A percentile compares a stretch with the other conserved stretches of the same genome.
Evolutionary conservation across 2,888 invertebrate genomes (phyloP).

Genomic region (Cryptus armator): DNA sequence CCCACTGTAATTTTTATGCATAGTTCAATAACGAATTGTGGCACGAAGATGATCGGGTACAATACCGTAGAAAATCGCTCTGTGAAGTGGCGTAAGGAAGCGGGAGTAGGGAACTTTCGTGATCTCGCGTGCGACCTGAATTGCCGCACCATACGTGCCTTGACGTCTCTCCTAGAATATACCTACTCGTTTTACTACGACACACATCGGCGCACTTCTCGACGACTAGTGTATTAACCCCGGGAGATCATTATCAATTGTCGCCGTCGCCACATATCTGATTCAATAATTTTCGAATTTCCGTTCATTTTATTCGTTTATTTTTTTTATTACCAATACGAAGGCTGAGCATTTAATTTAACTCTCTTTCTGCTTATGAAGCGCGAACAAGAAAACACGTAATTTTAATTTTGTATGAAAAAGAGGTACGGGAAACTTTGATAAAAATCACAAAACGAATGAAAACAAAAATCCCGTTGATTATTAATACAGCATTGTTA

Average conservation of each 20-base stretch:
- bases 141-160: slow-evolving; percentile 53
- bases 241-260: background rate
- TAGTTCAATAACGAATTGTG: too few relatives aligned
- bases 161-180: slow-evolving; percentile 18
- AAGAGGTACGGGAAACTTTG: too few relatives aligned
- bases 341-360: background rate
- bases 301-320: background rate
- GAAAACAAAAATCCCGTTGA: background rate
- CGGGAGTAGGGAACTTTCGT: slow-evolving; percentile 71
- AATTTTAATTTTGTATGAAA: too few relatives aligned
- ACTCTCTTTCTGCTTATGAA: background rate
- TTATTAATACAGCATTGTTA: background rate
- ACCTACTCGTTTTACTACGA: slow-evolving; percentile 43
- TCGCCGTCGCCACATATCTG: background rate
- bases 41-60: background rate
- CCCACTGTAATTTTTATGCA: too few relatives aligned
- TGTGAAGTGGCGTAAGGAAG: slow-evolving; percentile 16
- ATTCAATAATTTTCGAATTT: slow-evolving; percentile 37
- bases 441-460: too few relatives aligned
- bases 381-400: background rate
- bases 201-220: slow-evolving; percentile 20
- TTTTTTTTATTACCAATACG: background rate
- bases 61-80: background rate
- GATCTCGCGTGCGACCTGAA: slow-evolving; percentile 76
- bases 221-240: slow-evolving; percentile 19